Percentiles rank a stretch among this genome's conserved stretches.
phyloP scores from a whole-genome alignment of 2,888 invertebrate genomes.

The Hypomecis atomaria region DNA sequence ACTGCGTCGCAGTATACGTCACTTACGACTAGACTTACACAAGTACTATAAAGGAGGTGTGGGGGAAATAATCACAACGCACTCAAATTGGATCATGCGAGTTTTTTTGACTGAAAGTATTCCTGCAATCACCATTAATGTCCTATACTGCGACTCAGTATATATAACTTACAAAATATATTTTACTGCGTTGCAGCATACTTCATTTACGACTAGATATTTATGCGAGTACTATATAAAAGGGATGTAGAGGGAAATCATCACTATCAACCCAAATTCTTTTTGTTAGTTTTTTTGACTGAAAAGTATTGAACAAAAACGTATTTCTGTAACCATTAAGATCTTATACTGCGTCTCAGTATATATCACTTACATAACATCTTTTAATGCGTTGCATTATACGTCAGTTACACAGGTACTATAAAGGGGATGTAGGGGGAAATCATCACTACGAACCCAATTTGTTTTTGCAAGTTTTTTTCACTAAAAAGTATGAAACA shows the following conservation, averaged over 20 bases:
- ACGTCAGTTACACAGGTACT: conserved; percentile 11
- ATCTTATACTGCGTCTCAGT: conserved; percentile 7
- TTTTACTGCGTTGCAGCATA: no score
- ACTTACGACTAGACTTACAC: conserved; percentile 27
- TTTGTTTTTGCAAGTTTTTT: conserved; percentile 30
- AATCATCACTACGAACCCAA: conserved; percentile 34
- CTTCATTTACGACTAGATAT: no score
- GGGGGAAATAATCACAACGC: conserved; percentile 31
- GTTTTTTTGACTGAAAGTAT: conserved; percentile 21
- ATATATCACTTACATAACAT: background rate
- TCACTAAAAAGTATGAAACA: no score
- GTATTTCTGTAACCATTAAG: no score
- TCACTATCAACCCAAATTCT: conserved; percentile 37
- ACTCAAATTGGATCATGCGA: conserved; percentile 39
- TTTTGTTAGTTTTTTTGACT: conserved; percentile 16
- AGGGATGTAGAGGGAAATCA: conserved; percentile 23
- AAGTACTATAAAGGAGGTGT: conserved; percentile 32
- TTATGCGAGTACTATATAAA: no score
- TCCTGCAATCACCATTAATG: no score
- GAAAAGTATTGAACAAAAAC: no score
- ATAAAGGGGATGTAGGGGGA: conserved; percentile 26
- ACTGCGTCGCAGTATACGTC: background rate
- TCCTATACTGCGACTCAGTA: no score
- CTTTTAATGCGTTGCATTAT: background rate
- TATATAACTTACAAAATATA: no score